Evolutionary conservation across 2,888 invertebrate species (phyloP).

Genomic region (Acleris literana): DNA sequence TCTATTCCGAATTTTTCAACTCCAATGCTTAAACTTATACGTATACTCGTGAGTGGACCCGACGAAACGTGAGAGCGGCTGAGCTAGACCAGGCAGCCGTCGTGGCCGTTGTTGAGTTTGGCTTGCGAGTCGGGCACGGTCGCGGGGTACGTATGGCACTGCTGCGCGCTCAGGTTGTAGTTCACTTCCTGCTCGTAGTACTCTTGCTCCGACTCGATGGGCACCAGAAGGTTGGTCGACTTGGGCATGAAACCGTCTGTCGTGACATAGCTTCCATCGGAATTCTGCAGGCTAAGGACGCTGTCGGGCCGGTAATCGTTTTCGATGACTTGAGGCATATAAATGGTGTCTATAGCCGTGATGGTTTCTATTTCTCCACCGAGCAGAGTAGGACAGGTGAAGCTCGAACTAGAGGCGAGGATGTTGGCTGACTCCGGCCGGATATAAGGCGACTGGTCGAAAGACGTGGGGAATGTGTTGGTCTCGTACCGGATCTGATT

Average conservation of each 20-base stretch:
- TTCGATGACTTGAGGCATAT: slow-evolving; percentile 69
- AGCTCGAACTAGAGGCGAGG: slow-evolving; percentile 73
- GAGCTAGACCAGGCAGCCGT: slow-evolving; percentile 85
- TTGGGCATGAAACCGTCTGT: slow-evolving; percentile 77
- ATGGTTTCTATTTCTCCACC: slow-evolving; percentile 73
- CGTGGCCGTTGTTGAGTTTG: slow-evolving; percentile 82
- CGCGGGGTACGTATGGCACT: slow-evolving; percentile 82
- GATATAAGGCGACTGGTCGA: slow-evolving; percentile 79
- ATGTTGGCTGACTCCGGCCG: slow-evolving; percentile 81
- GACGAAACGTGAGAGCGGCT: slow-evolving; percentile 47
- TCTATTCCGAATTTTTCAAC: slow-evolving; percentile 73
- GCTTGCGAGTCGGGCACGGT: slow-evolving; percentile 70
- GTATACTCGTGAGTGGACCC: slow-evolving; percentile 78
- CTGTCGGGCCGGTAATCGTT: slow-evolving; percentile 75
- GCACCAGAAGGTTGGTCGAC: slow-evolving; percentile 74
- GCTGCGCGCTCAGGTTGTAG: slow-evolving; percentile 74
- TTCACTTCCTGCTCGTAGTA: slow-evolving; percentile 81
- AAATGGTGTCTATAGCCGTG: slow-evolving; percentile 68
- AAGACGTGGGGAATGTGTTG: slow-evolving; percentile 71
- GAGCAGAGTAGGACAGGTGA: slow-evolving; percentile 71
- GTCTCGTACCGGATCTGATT: slow-evolving; percentile 76
- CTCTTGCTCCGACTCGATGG: slow-evolving; percentile 80
- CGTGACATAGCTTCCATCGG: slow-evolving; percentile 64
- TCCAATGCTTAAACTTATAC: slow-evolving; percentile 70
- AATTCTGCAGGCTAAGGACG: slow-evolving; percentile 69